Conservation (phyloP, 2,888 invertebrate species). For the Drepanosiphum platanoidis region DNA sequence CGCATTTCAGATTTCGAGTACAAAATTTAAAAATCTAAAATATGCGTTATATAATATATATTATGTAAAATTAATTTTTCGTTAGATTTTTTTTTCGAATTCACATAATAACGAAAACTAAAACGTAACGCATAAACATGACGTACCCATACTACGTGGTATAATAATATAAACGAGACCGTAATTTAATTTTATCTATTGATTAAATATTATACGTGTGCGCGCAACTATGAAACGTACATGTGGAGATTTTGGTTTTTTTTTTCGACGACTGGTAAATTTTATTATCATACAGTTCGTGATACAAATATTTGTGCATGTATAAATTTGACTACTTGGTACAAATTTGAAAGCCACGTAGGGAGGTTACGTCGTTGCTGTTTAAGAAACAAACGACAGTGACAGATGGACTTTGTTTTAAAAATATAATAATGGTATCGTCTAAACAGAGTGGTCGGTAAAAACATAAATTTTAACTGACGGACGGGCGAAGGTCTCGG, state of each 20-base stretch:
- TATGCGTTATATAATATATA: too few relatives aligned
- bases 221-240: too few relatives aligned
- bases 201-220: too few relatives aligned
- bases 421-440: conserved; percentile 19
- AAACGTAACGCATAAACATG: not conserved
- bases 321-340: not conserved
- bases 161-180: too few relatives aligned
- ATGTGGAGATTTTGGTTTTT: not conserved
- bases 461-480: conserved; percentile 19
- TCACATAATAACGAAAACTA: too few relatives aligned
- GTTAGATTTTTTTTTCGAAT: too few relatives aligned
- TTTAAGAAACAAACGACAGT: conserved; percentile 24
- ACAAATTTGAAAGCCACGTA: not conserved
- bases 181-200: too few relatives aligned
- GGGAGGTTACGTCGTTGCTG: not conserved
- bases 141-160: not conserved
- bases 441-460: not conserved
- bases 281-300: not conserved
- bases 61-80: too few relatives aligned
- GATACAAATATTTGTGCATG: too few relatives aligned
- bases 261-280: not conserved
- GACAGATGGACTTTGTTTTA: conserved; percentile 9
- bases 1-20: too few relatives aligned
- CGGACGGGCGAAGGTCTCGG: not conserved
- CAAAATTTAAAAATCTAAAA: too few relatives aligned